Base-by-base conservation (phyloP, 2,113 vertebrate genomes). In the Malurus alboscapulatus region DNA sequence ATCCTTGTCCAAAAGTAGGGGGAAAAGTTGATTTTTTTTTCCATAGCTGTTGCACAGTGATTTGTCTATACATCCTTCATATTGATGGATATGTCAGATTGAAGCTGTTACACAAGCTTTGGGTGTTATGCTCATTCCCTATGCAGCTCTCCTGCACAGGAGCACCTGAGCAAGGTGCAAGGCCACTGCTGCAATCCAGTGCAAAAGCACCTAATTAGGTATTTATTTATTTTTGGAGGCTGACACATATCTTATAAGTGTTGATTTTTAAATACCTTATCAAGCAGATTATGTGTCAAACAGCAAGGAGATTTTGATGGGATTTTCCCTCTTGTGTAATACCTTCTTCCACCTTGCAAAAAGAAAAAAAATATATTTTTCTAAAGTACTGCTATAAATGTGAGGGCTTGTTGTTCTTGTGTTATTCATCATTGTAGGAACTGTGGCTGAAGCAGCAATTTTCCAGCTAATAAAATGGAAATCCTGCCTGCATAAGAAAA, bases 381-480 rank as follows among this genome's bases (percentile, higher is more conserved):
- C 19, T 92, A 40, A 63, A 15, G 17, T 25, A 22, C 22, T 68
- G 75, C 73, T 88, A 16, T 42, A 87, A 94, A 93, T 71, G 42
- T 26, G 44, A 68, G 14, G 8, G 14, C 18, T 90, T 72, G 21
- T 81, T 84, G 21, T 80, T 75, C 34, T 58, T 84, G 63, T 83
- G 58, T 77, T 80, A 72, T 57, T 83, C 42, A 57, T 85, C 80
- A 53, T 20, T 66, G 84, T 29, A 51, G 72, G 82, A 69, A 74
- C 32, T 44, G 87, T 84, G 40, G 34, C 76, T 81, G 84, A 91
- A 92, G 55, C 47, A 76, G 88, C 68, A 54, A 38, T 66, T 90
- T 92, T 38, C 47, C 80, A 90, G 61, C 68, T 88, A 91, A 54
- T 66, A 81, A 80, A 48, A 54, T 81, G 84, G 65, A 78, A 94